Base-by-base conservation (phyloP, 2,888 invertebrate genomes). In the Epinotia demarniana region DNA sequence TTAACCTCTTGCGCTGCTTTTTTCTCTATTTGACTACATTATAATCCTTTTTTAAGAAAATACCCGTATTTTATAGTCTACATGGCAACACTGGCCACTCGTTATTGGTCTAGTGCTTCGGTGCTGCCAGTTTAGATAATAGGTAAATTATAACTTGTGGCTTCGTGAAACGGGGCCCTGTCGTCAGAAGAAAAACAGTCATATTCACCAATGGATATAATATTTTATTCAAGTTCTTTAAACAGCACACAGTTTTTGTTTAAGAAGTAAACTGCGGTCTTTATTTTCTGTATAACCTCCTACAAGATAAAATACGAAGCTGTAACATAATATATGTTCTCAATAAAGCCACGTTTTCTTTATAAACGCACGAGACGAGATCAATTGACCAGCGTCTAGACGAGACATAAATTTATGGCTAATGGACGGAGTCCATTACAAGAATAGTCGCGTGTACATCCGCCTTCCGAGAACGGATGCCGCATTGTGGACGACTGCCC, bases 351-450 rank as follows among this genome's bases (percentile, higher is more conserved):
- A 66, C 53, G 71, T 71, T 75, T 75, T 67, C 75, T 75, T 64
- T 53, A 70, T 49, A 75, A 71, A 75, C 55, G 67, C 60, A 72
- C 46, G 60, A 46, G 53, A 71, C 43, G 39, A 72, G 75, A 75
- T 75, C 75, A 75, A 75, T 75, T 75, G 71, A 55, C 72, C 67
- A 66, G 18, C 67, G 72, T 75, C 75, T 75, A 75, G 75, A 75
- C 75, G 75, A 67, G 58, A 79, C 79, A 79, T 81, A 82, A 86
- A 87, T 86, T 85, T 86, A 85, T 86, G 81, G 82, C 86, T 90
- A 90, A 91, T 90, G 89, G 89, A 86, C 86, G 81, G 85, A 85
- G 85, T 87, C 89, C 89, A 90, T 91, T 90, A 90, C 89, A 86
- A 88, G 88, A 88, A 89, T 89, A 87, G 85, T 84, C 81, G 55